Percentiles rank a stretch among this genome's conserved stretches.
phyloP scores from a whole-genome alignment of 2,113 vertebrate species.

The Barnardius zonarius region DNA sequence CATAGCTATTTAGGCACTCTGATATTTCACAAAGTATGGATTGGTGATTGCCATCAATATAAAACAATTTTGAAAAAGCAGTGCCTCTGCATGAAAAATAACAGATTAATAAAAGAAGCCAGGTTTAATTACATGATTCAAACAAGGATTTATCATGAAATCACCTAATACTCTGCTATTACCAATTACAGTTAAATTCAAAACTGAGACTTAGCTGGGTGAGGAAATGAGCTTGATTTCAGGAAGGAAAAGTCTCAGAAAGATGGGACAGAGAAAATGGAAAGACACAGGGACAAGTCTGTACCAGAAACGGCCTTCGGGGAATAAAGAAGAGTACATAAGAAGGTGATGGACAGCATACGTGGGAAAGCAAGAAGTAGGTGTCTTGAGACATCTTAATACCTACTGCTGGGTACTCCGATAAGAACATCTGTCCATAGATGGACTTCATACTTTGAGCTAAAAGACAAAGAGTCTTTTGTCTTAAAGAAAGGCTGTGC shows the following conservation, averaged over 20 bases:
- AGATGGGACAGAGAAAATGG: background rate
- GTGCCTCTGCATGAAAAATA: background rate
- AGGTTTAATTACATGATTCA: slow-evolving; percentile 12
- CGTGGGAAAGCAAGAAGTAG: background rate
- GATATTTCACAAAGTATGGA: background rate
- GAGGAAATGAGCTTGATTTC: background rate
- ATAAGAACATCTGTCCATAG: background rate
- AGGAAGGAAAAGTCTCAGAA: background rate
- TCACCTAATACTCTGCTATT: background rate
- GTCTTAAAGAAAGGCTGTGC: background rate
- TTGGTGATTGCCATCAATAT: background rate
- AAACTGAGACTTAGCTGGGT: background rate
- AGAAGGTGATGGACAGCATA: background rate
- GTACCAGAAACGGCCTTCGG: background rate
- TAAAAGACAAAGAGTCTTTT: background rate
- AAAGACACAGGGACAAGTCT: background rate
- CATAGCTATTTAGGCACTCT: background rate
- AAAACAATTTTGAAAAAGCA: background rate
- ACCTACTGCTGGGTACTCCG: background rate
- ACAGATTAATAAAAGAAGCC: background rate
- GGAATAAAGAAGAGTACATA: background rate
- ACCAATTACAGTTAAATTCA: background rate
- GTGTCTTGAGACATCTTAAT: background rate
- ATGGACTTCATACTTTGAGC: background rate
- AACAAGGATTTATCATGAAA: background rate